Percentiles rank a stretch among this genome's conserved stretches.
Evolutionary conservation across 2,797 vertebrate genomes (phyloP).

Genomic region (Eupleurogrammus muticus): DNA sequence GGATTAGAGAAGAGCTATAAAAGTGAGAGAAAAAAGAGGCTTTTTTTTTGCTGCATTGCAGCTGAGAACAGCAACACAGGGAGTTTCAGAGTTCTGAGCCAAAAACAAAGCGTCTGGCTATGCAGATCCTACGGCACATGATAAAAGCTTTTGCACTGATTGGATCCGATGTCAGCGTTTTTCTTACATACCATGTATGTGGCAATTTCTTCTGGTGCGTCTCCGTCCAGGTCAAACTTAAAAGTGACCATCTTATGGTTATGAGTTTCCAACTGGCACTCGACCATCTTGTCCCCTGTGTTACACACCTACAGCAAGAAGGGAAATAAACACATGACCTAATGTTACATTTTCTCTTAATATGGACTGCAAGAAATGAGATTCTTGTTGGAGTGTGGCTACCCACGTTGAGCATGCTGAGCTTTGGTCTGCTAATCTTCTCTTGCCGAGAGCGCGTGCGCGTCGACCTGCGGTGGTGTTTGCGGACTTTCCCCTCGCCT

Average conservation of each 20-base stretch:
- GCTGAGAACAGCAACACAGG: slow-evolving; percentile 47
- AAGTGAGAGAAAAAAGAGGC: slow-evolving; percentile 22
- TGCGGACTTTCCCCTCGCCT: slow-evolving; percentile 90
- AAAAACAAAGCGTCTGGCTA: slow-evolving; percentile 10
- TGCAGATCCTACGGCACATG: slow-evolving; percentile 2
- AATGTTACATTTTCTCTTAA: background rate
- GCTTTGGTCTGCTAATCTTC: slow-evolving; percentile 90
- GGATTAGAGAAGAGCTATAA: too few relatives aligned
- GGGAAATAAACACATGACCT: background rate
- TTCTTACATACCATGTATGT: slow-evolving; percentile 90
- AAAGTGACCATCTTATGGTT: slow-evolving; percentile 99
- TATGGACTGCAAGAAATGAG: background rate
- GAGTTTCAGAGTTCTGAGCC: slow-evolving; percentile 43
- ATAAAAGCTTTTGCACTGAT: slow-evolving; percentile 10
- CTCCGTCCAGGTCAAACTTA: slow-evolving; percentile 97
- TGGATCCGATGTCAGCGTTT: background rate
- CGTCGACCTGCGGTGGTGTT: slow-evolving; percentile 91
- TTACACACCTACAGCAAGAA: slow-evolving; percentile 89
- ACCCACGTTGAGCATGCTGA: slow-evolving; percentile 96
- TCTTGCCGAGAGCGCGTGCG: slow-evolving; percentile 94
- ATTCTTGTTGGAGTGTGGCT: background rate
- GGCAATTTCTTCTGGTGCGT: slow-evolving; percentile 97
- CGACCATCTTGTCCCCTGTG: slow-evolving; percentile 99
- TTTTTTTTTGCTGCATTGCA: slow-evolving; percentile 71
- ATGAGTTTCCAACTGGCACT: slow-evolving; percentile 98